Base-by-base conservation (phyloP, 2,113 vertebrate genomes). In the Pagrus major region DNA sequence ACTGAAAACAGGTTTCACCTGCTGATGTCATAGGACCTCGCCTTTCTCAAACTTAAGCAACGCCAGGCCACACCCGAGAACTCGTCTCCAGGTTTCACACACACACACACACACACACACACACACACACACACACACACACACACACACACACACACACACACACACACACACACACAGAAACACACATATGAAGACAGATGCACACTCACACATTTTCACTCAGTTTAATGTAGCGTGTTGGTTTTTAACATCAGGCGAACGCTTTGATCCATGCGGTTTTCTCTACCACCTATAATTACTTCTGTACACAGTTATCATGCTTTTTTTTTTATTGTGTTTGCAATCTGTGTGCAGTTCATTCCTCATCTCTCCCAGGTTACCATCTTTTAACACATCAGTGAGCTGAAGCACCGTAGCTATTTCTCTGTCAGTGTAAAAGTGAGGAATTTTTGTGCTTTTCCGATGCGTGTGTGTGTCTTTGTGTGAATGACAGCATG, bases 1-100 rank as follows among this genome's bases (percentile, higher is more conserved):
- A 88, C 82, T 39, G 70, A 84, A 89, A 91, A 90, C 91, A 70
- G 81, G 91, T 93, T 93, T 89, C 88, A 90, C 90, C 85, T 91
- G 90, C 82, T 89, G 79, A 93, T 87, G 86, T 92, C 91, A 90
- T 73, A n/a, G 65, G 44, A 77, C 86, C 86, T 87, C 71, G 64
- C 85, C 83, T 86, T 71, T 60, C 12, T 78, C 51, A 78, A 68
- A 56, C 71, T 83, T 86, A 23, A 79, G 76, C 86, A 91, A 91
- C 46, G 21, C 31, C 39, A 59, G 8, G 78, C 33, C 86, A 86
- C 91, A 90, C 91, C 91, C 46, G 71, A 39, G 12, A 80, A 55
- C 69, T 42, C 25, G 46, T 78, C 75, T 88, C 80, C 49, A 79
- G 67, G 84, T 65, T 46, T n/a, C 20, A 18, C 46, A 80, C 54